Base-by-base conservation (phyloP, 2,888 invertebrate genomes). In the Cynaeus angustus region DNA sequence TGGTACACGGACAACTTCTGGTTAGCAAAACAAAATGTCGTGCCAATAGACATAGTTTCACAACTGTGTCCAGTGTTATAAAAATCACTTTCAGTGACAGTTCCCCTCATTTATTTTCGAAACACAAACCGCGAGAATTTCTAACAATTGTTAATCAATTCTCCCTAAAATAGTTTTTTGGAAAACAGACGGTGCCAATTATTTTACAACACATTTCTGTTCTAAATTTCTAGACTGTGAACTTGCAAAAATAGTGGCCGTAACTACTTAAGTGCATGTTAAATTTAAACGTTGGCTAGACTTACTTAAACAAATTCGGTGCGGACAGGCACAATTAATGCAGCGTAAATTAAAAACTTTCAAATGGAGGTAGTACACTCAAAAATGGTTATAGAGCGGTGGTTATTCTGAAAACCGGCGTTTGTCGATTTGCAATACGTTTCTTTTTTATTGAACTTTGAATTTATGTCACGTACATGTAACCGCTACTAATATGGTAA, bases 231-330 rank as follows among this genome's bases (percentile, higher is more conserved):
- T 33, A 2, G n/a, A 33, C 3, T 33, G 33, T 33, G 33, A 33
- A 33, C 9, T 33, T 9, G 33, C 33, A 7, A 33, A 33, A 33
- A 33, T n/a, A n/a, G n/a, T 33, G 33, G 33, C 33, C 33, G 33
- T 33, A 41, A 41, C 12, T 5, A 41, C 13, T 41, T 41, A 41
- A 41, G 41, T 13, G 41, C 41, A 41, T 41, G 41, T 41, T 41
- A 41, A 41, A 41, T 41, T 41, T 41, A 41, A 41, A 13, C 10
- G 13, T 41, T 41, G 13, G 41, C 13, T 41, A 41, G 41, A 41
- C 41, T 37, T 10, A n/a, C 33, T 33, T 33, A 33, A 33, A 33
- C 33, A 33, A 33, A 33, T 33, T 33, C 33, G 2, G 33, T 33
- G 33, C 33, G 33, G 33, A 33, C 33, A 33, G 33, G 33, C 33